Evolutionary conservation across 1,140 invertebrate species (phyloP), one percentile per base, ranked within the genome.

Genomic region (Aethina tumida): DNA sequence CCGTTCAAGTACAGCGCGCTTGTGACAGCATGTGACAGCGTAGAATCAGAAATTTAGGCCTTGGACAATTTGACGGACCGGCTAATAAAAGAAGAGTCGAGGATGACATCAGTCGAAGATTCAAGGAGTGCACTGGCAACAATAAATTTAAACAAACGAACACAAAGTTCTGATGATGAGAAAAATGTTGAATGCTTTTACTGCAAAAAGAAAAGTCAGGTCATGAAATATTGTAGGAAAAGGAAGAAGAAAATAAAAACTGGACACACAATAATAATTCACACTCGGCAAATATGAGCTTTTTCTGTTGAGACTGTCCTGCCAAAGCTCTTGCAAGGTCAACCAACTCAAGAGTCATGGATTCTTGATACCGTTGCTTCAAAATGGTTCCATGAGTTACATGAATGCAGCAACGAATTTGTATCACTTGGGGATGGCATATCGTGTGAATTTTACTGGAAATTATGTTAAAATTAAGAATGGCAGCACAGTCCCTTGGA

Each of bases 71-170:
- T 63, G n/a, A 62, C 61, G 13, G 45, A 55, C 9, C 45, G 60
- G n/a, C 45, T 62, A 12, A 26, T 64, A 8, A 56, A 60, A 44
- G 57, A 63, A 36, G 62, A 66, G 43, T 51, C 56, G 1, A 60
- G 45, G 43, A 33, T 61, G 15, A 29, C 12, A 26, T 24, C 36
- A 24, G 43, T 43, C 36, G 54, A 59, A 33, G 50, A 57, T 16
- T 12, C 43, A 18, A 53, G 61, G 30, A 47, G 20, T 2, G 47
- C 49, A 20, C 18, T 54, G 15, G 26, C 39, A 26, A 37, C 41
- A 16, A n/a, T 37, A 12, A 41, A 40, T 41, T 10, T 41, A 35
- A 51, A 35, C n/a, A 35, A 24, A 39, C 42, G 2, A 13, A 18
- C 4, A 32, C 9, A 12, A 37, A 27, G 5, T 25, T 6, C 6